Base-by-base conservation (phyloP, 2,113 vertebrate species). In the Eudyptes chrysolophus region DNA sequence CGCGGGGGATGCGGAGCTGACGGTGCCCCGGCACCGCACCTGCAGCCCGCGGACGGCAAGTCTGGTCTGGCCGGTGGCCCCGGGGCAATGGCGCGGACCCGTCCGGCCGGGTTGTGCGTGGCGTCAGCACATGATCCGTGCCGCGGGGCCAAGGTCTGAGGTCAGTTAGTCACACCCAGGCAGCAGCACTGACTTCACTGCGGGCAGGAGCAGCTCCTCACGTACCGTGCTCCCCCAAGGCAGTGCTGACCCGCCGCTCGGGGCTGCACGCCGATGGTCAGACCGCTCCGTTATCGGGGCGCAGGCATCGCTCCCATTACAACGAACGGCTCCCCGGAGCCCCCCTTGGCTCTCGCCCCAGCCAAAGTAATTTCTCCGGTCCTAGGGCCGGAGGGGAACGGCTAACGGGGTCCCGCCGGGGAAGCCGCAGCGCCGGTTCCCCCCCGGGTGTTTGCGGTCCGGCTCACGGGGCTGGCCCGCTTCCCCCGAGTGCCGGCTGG, bases 101-200 rank as follows among this genome's bases (percentile, higher is more conserved):
- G 89, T 61, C 91, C 58, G 58, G 89, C 96, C 34, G 91, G 94
- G 91, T 81, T 89, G 70, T 20, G 16, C n/a, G 10, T 75, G 3
- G 95, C n/a, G 87, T 96, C 93, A 78, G 91, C 94, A 91, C 96
- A 96, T 97, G 97, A 97, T 96, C 51, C 44, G 6, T 22, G 89
- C 96, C 94, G 91, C 96, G 29, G 93, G 97, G 97, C 96, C 96
- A 96, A 94, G 92, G 94, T 58, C 97, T 97, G 96, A 96, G 96
- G 94, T 96, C 96, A 97, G 84, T 7, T 16, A 52, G 96, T 91
- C 94, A 97, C 96, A 96, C 97, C 97, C 96, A 96, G 93, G 94
- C 95, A 92, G 93, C 91, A 40, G 95, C 96, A 51, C 93, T 97
- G 96, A 97, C 96, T 93, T 97, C 96, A 96, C 96, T 69, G 51